These are phyloP conservation scores for Beris chalybata DNA, from an alignment of 2,888 invertebrate species.

Conservation along the genomic window DNA sequence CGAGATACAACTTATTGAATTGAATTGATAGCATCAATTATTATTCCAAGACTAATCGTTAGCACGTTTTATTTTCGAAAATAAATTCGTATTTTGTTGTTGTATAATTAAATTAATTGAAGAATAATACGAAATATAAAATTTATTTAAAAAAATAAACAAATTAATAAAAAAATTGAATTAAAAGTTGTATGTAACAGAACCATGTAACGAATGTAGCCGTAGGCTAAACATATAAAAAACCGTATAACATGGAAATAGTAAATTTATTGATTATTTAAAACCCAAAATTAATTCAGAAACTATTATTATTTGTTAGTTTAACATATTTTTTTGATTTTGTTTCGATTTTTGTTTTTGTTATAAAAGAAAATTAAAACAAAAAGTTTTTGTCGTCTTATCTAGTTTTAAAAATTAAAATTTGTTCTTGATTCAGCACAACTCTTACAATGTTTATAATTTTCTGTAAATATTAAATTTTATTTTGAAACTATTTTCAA, in stretches of 20 bases:
- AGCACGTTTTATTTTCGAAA: not conserved
- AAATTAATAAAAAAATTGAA: slow-evolving; percentile 1
- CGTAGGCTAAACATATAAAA: slow-evolving; percentile 36
- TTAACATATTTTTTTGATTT: slow-evolving; percentile 25
- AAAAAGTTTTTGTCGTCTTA: too few species aligned
- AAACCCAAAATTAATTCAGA: slow-evolving; percentile 22
- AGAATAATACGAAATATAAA: not conserved
- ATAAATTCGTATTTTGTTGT: not conserved
- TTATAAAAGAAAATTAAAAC: slow-evolving; percentile 14
- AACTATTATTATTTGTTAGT: slow-evolving; percentile 17
- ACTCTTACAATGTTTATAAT: too few species aligned
- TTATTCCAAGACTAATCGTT: not conserved
- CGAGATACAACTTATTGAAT: not conserved
- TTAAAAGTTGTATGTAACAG: slow-evolving; percentile 37
- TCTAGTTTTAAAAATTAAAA: too few species aligned
- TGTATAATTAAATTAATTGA: not conserved
- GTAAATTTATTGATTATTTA: slow-evolving; percentile 14
- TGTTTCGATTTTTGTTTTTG: slow-evolving; percentile 22
- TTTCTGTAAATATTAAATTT: too few species aligned
- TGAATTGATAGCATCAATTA: not conserved
- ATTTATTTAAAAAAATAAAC: not conserved
- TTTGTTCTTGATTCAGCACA: too few species aligned
- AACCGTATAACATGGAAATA: slow-evolving; percentile 30
- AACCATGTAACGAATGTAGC: slow-evolving; percentile 39
- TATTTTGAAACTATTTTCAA: not conserved